phyloP scores from a whole-genome alignment of 2,888 invertebrate species.

The Noctua pronuba region DNA sequence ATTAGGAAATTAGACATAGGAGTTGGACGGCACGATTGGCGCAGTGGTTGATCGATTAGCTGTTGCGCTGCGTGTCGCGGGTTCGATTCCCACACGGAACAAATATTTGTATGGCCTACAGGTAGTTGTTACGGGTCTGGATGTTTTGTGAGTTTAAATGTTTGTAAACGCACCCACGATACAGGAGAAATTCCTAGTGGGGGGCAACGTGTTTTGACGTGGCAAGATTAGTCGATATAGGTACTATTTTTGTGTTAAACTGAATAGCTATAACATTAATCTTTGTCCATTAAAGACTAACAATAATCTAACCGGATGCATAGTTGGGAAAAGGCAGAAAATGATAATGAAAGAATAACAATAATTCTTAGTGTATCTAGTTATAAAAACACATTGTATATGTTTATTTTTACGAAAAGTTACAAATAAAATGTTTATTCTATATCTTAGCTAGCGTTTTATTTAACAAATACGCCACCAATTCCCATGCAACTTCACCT shows the following conservation, averaged over 20 bases:
- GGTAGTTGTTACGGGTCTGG: neutral
- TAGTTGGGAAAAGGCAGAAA: no score
- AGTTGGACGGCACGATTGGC: neutral
- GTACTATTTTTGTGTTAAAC: neutral
- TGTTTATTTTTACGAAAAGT: conserved; percentile 25
- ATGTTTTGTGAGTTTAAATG: neutral
- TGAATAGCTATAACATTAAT: neutral
- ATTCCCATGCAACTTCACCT: neutral
- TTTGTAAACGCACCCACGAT: neutral
- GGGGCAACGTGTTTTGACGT: neutral
- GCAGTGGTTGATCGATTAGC: neutral
- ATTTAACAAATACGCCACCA: neutral
- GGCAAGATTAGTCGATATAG: neutral
- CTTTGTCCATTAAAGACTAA: neutral
- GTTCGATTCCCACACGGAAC: conserved; percentile 1
- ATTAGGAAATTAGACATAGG: neutral
- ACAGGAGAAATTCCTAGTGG: neutral
- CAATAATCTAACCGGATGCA: no score
- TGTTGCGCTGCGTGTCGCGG: neutral
- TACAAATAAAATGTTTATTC: conserved; percentile 47
- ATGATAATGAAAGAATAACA: no score
- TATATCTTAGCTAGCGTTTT: conserved; percentile 16
- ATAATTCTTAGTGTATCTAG: neutral
- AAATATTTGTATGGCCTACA: neutral
- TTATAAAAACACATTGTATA: conserved; percentile 6